Base-by-base conservation (phyloP, 2,797 vertebrate species). In the Chloroceryle amazona region DNA sequence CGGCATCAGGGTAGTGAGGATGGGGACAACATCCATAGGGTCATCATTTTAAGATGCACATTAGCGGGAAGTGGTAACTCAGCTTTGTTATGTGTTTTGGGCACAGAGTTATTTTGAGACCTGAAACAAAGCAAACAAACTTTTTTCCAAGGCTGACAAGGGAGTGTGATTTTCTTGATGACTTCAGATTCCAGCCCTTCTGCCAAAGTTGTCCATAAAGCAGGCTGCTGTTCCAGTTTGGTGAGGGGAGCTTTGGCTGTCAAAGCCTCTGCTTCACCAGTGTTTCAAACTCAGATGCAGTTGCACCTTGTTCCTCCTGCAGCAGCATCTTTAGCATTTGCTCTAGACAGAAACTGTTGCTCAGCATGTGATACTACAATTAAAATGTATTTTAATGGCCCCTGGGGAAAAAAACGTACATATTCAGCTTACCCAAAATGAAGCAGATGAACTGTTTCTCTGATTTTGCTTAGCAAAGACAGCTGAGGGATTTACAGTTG, bases 391-490 rank as follows among this genome's bases (percentile, higher is more conserved):
- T 92, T 89, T 92, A 80, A 78, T 73, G 73, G 39, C 39, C 15
- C 5, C 42, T 35, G 49, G 28, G 49, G 2, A 75, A 70, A 73
- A 35, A 93, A 71, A 81, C 47, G 2, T 33, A 46, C 6, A 28
- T 49, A 61, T 75, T 81, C 46, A 55, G 33, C 73, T 80, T 76
- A 33, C 14, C 51, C 52, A 66, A 70, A 91, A 84, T 33, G 39
- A 91, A 94, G 84, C 66, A 81, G 67, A 92, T 74, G 49, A 80
- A 81, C 13, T 0, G 0, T 66, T 94, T 65, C 47, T n/a, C 79
- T 74, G 63, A 42, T 83, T 92, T 93, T 91, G 60, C 54, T 93
- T 91, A 89, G 42, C 82, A 88, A 90, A 93, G 84, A 39, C 46
- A 94, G 42, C 54, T 93, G 63, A 23, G 33, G 37, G 71, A 91